phyloP scores from a whole-genome alignment of 2,113 vertebrate genomes.

The Tachysurus fulvidraco region DNA sequence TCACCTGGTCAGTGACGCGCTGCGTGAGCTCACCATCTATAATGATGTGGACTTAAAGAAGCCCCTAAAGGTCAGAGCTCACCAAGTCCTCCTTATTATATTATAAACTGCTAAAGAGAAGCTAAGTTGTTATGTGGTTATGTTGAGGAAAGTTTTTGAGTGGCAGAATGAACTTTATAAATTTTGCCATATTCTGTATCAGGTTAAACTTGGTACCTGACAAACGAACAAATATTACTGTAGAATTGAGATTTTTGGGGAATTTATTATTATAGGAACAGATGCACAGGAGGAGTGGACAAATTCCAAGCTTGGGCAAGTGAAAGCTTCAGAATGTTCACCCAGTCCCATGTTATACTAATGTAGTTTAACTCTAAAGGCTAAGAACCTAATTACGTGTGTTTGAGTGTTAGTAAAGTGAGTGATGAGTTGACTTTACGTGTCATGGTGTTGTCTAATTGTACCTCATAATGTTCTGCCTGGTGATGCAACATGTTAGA shows the following conservation, averaged over 20 bases:
- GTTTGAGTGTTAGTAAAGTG: too few species aligned
- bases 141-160: neutral
- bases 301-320: neutral
- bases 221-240: neutral
- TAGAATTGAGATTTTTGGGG: too few species aligned
- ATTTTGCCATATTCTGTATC: neutral
- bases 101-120: neutral
- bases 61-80: conserved; percentile 86
- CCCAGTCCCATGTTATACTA: neutral
- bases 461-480: too few species aligned
- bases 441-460: too few species aligned
- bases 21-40: conserved; percentile 92
- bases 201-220: neutral
- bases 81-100: neutral
- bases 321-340: too few species aligned
- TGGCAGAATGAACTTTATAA: neutral
- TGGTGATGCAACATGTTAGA: too few species aligned
- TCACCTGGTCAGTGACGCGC: conserved; percentile 91
- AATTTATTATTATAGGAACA: neutral
- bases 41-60: conserved; percentile 97
- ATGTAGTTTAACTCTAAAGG: neutral
- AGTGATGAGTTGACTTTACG: too few species aligned
- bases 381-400: too few species aligned
- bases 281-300: neutral
- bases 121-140: neutral